Evolutionary conservation across 2,888 invertebrate genomes (phyloP), one percentile per base, ranked within the genome.

Genomic region (Apotomis capreana): DNA sequence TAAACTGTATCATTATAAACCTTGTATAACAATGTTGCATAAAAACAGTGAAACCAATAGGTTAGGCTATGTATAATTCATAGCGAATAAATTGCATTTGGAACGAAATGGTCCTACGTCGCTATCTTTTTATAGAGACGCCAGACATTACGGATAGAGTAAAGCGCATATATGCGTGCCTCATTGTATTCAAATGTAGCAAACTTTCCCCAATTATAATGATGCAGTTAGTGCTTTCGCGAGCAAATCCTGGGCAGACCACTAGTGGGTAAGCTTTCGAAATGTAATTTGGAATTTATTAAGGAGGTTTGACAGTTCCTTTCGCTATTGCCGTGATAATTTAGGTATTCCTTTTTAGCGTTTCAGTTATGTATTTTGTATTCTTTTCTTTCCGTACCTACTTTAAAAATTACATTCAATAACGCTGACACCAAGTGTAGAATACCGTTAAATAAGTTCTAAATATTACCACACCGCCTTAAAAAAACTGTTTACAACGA

Each of bases 171-270:
- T 85, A 84, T 82, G 83, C 85, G 80, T 81, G 79, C 75, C 74
- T 84, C 87, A 93, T 93, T 93, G 92, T 93, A 93, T 93, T 92
- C 89, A 92, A 92, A 93, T 92, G 82, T 74, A 83, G 78, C 67
- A 68, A 80, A 89, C 92, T 93, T 92, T 92, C 92, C 91, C 92
- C 91, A 89, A 91, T 90, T 87, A 87, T 82, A 83, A 79, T 81
- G 81, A 80, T 76, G 80, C 78, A 81, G 79, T 76, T 77, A 78
- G 81, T 82, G 85, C 90, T 89, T 88, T 88, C 87, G 82, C 88
- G 80, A 80, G 80, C 81, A 78, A 82, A 86, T 76, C 81, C 87
- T 79, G 85, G 85, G 80, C 80, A 77, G 74, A 63, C 61, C 49
- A 74, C 79, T 81, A 80, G 85, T 86, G 82, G 76, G 79, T 77